Evolutionary conservation across 2,797 vertebrate genomes (phyloP).

Genomic region (Streptopelia turtur): DNA sequence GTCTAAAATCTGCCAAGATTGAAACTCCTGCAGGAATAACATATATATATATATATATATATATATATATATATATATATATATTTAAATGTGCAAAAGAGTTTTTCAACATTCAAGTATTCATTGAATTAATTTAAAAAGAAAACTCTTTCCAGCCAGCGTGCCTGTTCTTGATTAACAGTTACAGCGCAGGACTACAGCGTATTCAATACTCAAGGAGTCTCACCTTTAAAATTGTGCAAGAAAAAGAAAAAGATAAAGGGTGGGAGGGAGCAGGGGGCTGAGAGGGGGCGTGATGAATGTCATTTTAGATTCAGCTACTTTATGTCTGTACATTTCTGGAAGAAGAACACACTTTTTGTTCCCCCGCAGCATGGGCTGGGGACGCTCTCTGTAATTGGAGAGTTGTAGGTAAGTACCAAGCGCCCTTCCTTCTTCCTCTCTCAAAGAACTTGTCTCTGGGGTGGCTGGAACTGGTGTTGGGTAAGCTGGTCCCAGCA

Average conservation of each 20-base stretch:
- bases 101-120: conserved; percentile 1
- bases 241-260: not conserved
- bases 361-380: not conserved
- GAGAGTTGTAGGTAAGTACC: not conserved
- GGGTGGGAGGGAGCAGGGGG: conserved; percentile 21
- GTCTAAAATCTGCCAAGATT: not conserved
- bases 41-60: not conserved
- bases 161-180: not conserved
- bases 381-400: not conserved
- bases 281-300: not conserved
- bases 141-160: not conserved
- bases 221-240: not conserved
- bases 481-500: not conserved
- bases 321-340: not conserved
- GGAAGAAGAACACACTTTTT: not conserved
- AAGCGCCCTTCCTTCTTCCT: not conserved
- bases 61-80: not conserved
- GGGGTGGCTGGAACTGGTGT: too few species aligned
- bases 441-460: not conserved
- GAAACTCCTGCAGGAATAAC: not conserved
- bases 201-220: not conserved
- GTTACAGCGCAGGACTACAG: not conserved
- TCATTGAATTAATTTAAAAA: not conserved
- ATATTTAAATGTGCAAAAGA: not conserved
- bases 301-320: not conserved